These are phyloP conservation scores for Theretra japonica DNA, from an alignment of 2,888 invertebrate genomes.

Conservation along the genomic window DNA sequence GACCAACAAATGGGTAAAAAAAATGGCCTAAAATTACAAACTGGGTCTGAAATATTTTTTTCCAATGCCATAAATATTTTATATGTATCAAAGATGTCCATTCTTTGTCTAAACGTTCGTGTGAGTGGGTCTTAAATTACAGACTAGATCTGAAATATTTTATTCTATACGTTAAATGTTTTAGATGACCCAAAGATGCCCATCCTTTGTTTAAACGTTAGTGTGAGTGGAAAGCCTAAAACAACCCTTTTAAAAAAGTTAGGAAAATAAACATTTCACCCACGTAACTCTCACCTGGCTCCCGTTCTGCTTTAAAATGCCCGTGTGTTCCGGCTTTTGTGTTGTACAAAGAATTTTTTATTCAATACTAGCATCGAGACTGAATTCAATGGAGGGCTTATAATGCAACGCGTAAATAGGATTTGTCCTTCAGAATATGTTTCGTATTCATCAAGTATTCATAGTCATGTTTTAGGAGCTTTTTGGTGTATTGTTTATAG, in stretches of 20 bases:
- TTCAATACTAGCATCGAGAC: slow-evolving; percentile 27
- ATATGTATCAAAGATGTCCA: background rate
- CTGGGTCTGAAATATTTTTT: no score
- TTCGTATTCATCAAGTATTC: background rate
- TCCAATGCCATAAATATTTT: no score
- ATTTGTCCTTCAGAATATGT: background rate
- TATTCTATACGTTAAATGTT: no score
- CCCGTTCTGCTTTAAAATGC: background rate
- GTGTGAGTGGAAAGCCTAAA: no score
- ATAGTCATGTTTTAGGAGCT: no score
- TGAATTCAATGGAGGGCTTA: slow-evolving; percentile 14
- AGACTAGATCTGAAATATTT: no score
- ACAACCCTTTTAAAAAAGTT: background rate
- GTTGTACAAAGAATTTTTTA: slow-evolving; percentile 34
- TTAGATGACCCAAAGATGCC: no score
- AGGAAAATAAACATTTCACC: background rate
- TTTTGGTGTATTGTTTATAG: no score
- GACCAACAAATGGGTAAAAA: no score
- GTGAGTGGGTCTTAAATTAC: no score
- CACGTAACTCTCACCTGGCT: background rate
- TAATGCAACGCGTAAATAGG: slow-evolving; percentile 13
- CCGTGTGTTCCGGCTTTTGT: slow-evolving; percentile 32
- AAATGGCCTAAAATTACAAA: no score
- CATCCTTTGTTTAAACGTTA: no score
- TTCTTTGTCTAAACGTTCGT: background rate